Conservation (phyloP, 2,113 vertebrate genomes). For the Calidris pugnax region DNA sequence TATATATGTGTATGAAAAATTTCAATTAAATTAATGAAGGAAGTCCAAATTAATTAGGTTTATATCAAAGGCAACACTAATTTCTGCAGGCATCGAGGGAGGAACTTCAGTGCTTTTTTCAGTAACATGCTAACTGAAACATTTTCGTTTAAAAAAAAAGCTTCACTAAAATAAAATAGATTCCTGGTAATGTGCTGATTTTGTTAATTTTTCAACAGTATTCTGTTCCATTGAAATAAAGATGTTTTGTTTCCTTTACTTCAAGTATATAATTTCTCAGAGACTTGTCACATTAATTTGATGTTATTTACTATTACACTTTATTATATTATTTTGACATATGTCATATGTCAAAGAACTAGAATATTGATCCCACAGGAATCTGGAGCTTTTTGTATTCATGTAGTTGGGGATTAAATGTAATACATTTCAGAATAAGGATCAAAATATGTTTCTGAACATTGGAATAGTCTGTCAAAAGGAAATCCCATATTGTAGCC, state of each 20-base stretch:
- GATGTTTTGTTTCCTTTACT: neutral
- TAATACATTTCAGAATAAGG: neutral
- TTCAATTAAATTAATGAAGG: neutral
- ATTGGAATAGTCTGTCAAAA: neutral
- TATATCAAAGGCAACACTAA: neutral
- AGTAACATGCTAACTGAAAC: fast-evolving
- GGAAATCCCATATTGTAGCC: neutral
- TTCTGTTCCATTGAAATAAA: neutral
- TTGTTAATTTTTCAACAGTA: neutral
- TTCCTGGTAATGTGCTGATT: neutral
- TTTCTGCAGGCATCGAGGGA: neutral
- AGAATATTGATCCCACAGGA: neutral
- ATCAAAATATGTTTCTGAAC: neutral
- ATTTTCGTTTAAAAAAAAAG: neutral
- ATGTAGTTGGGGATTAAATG: neutral
- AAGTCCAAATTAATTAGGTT: neutral
- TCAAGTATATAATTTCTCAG: neutral
- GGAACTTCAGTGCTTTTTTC: neutral
- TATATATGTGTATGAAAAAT: neutral
- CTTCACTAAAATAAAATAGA: neutral
- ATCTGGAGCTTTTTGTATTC: neutral
- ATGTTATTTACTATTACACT: neutral
- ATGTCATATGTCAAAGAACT: neutral
- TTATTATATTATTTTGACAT: neutral
- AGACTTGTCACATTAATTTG: neutral